Conservation (phyloP, 2,113 vertebrate species). For the Syngnathus scovelli region DNA sequence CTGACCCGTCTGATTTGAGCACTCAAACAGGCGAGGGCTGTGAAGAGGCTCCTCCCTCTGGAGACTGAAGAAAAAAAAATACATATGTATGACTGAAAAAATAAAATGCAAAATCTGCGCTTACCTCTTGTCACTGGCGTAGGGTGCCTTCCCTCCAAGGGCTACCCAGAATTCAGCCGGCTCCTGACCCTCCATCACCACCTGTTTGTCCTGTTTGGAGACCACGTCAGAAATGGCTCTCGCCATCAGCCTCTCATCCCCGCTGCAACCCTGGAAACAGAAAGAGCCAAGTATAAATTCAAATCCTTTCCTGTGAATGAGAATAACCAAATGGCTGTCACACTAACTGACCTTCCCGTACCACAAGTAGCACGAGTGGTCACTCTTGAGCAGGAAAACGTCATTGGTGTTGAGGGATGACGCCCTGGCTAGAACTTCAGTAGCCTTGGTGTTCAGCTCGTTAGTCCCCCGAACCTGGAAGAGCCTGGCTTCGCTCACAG, state of each 20-base stretch:
- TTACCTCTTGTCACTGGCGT: constrained; percentile 82
- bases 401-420: constrained; percentile 84
- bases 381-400: constrained; percentile 77
- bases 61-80: constrained; percentile 66
- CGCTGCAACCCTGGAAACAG: constrained; percentile 75
- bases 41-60: constrained; percentile 67
- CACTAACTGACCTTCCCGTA: constrained; percentile 78
- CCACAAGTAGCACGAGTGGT: constrained; percentile 77
- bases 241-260: constrained; percentile 85
- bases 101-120: neutral
- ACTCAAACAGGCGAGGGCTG: constrained; percentile 83
- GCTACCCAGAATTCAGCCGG: constrained; percentile 85
- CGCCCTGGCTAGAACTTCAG: constrained; percentile 75
- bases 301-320: no score
- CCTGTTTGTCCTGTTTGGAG: constrained; percentile 79
- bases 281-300: neutral
- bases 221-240: constrained; percentile 76
- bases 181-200: constrained; percentile 84
- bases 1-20: constrained; percentile 84
- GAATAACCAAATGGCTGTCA: no score
- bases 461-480: constrained; percentile 82
- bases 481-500: constrained; percentile 60
- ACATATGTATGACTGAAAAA: neutral
- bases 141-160: constrained; percentile 83
- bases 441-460: constrained; percentile 82